Evolutionary conservation across 2,797 vertebrate genomes (phyloP).

Genomic region (Phalanger gymnotis): DNA sequence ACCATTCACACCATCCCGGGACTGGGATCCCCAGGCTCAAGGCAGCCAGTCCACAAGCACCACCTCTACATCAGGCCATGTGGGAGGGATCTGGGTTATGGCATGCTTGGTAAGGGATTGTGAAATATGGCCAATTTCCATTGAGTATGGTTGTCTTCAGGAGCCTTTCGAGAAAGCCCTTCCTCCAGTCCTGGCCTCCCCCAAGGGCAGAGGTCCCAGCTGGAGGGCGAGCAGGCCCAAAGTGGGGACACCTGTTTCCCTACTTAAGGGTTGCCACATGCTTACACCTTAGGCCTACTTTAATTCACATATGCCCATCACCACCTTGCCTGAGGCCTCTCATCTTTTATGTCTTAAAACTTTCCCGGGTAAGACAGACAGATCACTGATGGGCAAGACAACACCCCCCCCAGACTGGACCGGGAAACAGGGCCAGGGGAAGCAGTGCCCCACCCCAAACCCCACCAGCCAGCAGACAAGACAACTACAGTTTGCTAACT

Average conservation of each 20-base stretch:
- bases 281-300: conserved; percentile 27
- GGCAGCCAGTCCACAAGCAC: neutral
- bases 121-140: neutral
- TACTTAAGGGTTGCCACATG: conserved; percentile 23
- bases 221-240: neutral
- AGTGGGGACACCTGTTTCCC: neutral
- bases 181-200: neutral
- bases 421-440: rapidly evolving
- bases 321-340: neutral
- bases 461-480: rapidly evolving
- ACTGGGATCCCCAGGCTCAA: conserved; percentile 23
- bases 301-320: neutral
- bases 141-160: neutral
- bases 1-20: conserved; percentile 31
- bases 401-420: neutral
- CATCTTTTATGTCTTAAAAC: neutral
- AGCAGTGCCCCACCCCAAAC: neutral
- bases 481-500: neutral
- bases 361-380: rapidly evolving
- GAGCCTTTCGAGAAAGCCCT: neutral
- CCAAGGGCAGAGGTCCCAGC: neutral
- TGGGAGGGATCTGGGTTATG: conserved; percentile 61
- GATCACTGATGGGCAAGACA: too few species aligned
- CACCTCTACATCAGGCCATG: conserved; percentile 61
- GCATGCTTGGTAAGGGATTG: rapidly evolving